phyloP scores from a whole-genome alignment of 2,888 invertebrate species.

The Parnassius orleans region DNA sequence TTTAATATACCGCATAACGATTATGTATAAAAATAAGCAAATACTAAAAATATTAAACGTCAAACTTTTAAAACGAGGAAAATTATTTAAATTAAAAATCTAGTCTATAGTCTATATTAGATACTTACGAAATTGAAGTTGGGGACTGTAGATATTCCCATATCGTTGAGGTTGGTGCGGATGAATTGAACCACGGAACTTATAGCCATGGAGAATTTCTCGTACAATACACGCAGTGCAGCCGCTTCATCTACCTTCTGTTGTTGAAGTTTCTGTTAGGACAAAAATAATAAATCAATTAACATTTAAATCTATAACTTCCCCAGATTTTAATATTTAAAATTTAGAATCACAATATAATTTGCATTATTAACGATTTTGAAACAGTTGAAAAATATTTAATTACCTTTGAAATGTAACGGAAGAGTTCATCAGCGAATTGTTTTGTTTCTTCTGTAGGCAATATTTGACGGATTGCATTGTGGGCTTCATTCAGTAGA shows the following conservation, averaged over 20 bases:
- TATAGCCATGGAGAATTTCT: constrained; percentile 78
- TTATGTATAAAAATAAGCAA: no score
- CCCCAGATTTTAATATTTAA: no score
- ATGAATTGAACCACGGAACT: constrained; percentile 75
- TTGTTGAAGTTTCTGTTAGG: constrained; percentile 79
- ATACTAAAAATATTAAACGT: no score
- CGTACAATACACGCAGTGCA: constrained; percentile 82
- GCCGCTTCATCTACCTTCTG: constrained; percentile 83
- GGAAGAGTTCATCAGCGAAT: constrained; percentile 79
- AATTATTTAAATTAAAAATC: no score
- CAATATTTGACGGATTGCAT: constrained; percentile 78
- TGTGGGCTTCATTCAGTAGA: constrained; percentile 78
- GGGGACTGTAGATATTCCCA: constrained; percentile 45
- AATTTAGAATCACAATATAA: no score
- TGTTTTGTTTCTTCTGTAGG: constrained; percentile 84
- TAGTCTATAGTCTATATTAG: no score
- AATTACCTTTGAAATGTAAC: constrained; percentile 83
- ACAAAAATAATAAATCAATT: background rate
- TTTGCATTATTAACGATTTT: no score
- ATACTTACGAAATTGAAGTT: constrained; percentile 51
- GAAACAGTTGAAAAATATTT: no score
- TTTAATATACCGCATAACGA: no score
- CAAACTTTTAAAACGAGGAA: no score
- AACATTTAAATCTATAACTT: no score
- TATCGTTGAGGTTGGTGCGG: constrained; percentile 56